phyloP scores from a whole-genome alignment of 2,797 vertebrate genomes.

The Molossus alvarezi region DNA sequence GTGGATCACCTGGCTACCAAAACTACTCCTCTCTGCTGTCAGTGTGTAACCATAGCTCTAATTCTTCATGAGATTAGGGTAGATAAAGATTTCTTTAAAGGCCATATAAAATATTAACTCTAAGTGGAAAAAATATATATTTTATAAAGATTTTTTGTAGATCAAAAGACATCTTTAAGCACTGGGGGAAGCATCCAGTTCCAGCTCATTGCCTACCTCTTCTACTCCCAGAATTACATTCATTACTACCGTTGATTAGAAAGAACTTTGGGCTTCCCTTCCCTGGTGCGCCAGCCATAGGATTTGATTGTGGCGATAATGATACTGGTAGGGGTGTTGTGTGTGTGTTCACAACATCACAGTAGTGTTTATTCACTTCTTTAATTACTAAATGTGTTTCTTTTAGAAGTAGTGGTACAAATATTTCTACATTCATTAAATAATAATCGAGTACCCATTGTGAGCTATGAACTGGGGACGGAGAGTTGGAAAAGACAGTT shows the following conservation, averaged over 20 bases:
- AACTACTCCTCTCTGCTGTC: background rate
- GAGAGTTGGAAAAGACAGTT: background rate
- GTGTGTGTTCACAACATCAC: fast-evolving
- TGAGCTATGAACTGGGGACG: background rate
- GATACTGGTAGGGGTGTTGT: background rate
- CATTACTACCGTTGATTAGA: background rate
- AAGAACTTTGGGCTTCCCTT: background rate
- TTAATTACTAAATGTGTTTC: background rate
- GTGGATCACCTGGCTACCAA: background rate
- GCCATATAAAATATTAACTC: background rate
- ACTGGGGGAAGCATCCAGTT: background rate
- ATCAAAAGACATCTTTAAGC: background rate
- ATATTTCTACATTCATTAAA: background rate
- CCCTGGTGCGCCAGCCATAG: background rate
- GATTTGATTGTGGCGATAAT: background rate
- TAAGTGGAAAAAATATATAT: background rate
- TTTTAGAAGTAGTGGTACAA: slow-evolving; percentile 12
- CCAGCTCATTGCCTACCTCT: background rate
- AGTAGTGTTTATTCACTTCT: background rate
- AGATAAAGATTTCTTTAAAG: background rate
- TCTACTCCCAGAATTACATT: background rate
- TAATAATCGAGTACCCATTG: background rate
- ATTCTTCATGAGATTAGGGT: background rate
- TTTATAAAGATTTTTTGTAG: background rate
- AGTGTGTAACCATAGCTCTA: background rate